These are phyloP conservation scores for Chironomus riparius DNA, from an alignment of 2,888 invertebrate species.

Conservation along the genomic window DNA sequence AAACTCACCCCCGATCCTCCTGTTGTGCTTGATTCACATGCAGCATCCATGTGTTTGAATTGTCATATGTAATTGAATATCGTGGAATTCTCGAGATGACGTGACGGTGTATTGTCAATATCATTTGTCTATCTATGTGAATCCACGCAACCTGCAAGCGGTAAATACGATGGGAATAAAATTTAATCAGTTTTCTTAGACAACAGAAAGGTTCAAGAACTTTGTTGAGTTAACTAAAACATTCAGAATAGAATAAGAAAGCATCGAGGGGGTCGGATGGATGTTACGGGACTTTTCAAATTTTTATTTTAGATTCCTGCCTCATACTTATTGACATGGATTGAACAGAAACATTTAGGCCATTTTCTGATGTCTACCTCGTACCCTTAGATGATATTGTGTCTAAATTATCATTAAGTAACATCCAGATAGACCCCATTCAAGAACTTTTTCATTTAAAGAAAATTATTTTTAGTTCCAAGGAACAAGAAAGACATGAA, in stretches of 20 bases:
- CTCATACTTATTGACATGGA: too few species aligned
- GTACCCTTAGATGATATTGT: too few species aligned
- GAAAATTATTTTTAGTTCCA: not conserved
- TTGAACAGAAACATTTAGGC: too few species aligned
- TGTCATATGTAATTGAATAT: constrained; percentile 83
- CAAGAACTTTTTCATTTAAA: not conserved
- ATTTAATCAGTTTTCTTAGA: not conserved
- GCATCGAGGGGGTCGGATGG: too few species aligned
- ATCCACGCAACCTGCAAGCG: constrained; percentile 84
- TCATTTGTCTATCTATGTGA: constrained; percentile 89
- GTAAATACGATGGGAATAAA: constrained; percentile 28
- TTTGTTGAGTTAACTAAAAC: not conserved
- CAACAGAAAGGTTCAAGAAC: not conserved
- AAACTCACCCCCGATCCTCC: constrained; percentile 18
- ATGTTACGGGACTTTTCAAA: too few species aligned
- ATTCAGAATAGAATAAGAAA: too few species aligned
- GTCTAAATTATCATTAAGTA: too few species aligned
- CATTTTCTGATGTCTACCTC: too few species aligned
- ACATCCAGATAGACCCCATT: too few species aligned
- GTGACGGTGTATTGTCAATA: constrained; percentile 84
- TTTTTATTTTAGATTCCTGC: too few species aligned
- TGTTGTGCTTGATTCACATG: constrained; percentile 55
- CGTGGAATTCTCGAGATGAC: constrained; percentile 85
- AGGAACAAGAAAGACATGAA: not conserved
- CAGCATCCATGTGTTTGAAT: constrained; percentile 83